phyloP scores from a whole-genome alignment of 2,888 invertebrate species.

The Hedya salicella region DNA sequence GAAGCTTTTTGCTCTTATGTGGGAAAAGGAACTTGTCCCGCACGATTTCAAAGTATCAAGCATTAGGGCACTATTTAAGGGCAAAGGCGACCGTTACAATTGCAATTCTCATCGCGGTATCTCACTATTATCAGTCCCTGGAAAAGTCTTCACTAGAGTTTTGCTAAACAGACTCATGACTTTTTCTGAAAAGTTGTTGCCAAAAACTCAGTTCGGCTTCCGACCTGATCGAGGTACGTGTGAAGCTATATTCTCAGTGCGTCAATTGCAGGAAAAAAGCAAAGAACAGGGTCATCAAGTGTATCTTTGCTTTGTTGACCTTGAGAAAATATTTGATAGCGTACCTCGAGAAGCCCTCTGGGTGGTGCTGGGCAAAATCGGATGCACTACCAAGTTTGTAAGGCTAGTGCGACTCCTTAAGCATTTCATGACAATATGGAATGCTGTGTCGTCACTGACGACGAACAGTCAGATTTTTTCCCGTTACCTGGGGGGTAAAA shows the following conservation, averaged over 20 bases:
- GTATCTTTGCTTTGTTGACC: neutral
- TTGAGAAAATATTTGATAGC: neutral
- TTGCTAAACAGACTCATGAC: neutral
- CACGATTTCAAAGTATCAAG: constrained; percentile 22
- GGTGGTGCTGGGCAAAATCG: neutral
- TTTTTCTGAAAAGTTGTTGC: neutral
- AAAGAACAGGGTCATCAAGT: neutral
- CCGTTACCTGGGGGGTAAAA: too few species aligned
- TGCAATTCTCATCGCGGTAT: neutral
- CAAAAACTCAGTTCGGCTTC: neutral
- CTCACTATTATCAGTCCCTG: neutral
- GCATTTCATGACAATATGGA: neutral
- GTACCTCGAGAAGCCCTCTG: neutral
- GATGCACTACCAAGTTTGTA: neutral
- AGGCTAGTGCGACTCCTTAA: neutral
- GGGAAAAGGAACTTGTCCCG: constrained; percentile 42
- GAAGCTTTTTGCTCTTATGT: neutral
- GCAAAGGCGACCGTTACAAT: neutral
- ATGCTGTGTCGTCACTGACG: neutral
- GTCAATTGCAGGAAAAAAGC: constrained; percentile 1
- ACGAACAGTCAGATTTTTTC: neutral
- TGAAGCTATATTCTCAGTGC: neutral
- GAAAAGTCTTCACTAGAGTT: neutral
- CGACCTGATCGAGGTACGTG: too few species aligned
- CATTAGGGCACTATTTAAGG: neutral